A percentile compares a stretch with the other conserved stretches of the same genome.
These are phyloP conservation scores for Silurus asotus DNA, from an alignment of 2,113 vertebrate genomes.

Conservation along the genomic window DNA sequence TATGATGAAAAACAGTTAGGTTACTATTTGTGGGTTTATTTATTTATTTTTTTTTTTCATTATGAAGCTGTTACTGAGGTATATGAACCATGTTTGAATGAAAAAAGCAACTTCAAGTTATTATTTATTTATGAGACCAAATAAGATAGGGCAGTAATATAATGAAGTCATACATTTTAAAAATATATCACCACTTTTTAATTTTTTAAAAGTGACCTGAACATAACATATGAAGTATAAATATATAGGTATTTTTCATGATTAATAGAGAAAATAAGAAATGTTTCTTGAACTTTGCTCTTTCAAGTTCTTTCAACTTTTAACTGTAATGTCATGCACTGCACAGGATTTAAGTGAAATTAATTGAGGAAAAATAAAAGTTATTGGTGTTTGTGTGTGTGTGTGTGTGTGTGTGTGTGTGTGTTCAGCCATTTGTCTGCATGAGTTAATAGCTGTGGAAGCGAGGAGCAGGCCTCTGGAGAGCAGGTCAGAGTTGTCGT, in stretches of 20 bases:
- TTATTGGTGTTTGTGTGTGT: constrained; percentile 61
- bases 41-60: too few species aligned
- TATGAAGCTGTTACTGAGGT: too few species aligned
- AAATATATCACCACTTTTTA: background rate
- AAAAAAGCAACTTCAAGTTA: too few species aligned
- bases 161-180: background rate
- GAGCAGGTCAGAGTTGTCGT: constrained; percentile 53
- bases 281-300: too few species aligned
- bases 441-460: constrained; percentile 47
- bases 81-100: too few species aligned
- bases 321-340: constrained; percentile 6
- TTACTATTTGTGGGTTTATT: background rate
- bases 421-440: constrained; percentile 54
- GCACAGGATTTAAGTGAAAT: constrained; percentile 25
- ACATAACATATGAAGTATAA: background rate
- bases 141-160: background rate
- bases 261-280: background rate
- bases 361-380: constrained; percentile 52
- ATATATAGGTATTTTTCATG: background rate
- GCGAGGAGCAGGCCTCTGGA: constrained; percentile 39
- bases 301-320: background rate
- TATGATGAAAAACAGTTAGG: background rate
- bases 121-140: background rate
- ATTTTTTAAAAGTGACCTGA: background rate
- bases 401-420: constrained; percentile 17